Evolutionary conservation across 2,888 invertebrate species (phyloP).

Genomic region (Standfussiana lucernea): DNA sequence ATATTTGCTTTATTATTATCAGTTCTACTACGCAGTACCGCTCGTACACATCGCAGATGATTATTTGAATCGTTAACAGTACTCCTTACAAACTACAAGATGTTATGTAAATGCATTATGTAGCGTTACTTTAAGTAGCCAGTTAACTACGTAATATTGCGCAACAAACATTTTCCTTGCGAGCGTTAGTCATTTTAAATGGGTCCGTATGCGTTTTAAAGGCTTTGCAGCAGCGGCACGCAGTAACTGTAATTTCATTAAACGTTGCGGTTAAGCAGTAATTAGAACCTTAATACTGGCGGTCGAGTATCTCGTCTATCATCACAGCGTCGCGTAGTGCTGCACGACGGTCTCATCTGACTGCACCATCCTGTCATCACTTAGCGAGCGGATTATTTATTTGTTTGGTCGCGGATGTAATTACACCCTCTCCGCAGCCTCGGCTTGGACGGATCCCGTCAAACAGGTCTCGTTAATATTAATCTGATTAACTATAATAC

Average conservation of each 20-base stretch:
- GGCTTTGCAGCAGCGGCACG: constrained; percentile 35
- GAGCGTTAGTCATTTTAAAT: constrained; percentile 58
- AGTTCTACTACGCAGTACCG: not conserved
- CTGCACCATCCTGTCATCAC: constrained; percentile 80
- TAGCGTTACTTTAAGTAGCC: constrained; percentile 56
- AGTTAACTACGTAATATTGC: constrained; percentile 52
- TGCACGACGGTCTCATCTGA: constrained; percentile 64
- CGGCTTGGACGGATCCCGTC: constrained; percentile 75
- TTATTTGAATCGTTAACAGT: constrained; percentile 11
- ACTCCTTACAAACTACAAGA: constrained; percentile 30
- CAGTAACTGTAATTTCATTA: constrained; percentile 59
- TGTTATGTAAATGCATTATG: constrained; percentile 49
- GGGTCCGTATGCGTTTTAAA: constrained; percentile 51
- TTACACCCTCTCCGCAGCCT: constrained; percentile 81
- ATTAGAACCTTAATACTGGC: constrained; percentile 57
- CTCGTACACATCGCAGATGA: not conserved
- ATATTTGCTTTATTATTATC: constrained; percentile 1
- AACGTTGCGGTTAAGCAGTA: constrained; percentile 55
- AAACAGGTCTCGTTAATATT: constrained; percentile 82
- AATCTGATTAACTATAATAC: constrained; percentile 85
- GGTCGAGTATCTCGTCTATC: constrained; percentile 58
- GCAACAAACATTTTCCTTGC: constrained; percentile 58
- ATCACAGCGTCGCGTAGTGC: constrained; percentile 42
- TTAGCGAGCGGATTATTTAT: constrained; percentile 82
- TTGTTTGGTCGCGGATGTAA: constrained; percentile 83